Evolutionary conservation across 2,113 vertebrate species (phyloP).

Genomic region (Chamaea fasciata): DNA sequence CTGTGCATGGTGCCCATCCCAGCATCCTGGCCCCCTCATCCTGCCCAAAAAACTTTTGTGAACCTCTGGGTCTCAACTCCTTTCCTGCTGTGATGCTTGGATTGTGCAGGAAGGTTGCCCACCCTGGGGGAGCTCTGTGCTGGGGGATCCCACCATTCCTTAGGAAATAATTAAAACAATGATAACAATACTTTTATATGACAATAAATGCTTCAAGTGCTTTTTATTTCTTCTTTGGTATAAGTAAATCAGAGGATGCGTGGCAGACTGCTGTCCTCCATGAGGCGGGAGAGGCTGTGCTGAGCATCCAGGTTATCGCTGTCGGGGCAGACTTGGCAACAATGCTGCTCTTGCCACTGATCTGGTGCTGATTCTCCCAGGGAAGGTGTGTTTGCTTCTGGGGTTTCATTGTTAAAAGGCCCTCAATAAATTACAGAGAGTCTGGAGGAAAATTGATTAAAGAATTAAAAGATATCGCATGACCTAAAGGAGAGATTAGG

Average conservation of each 20-base stretch:
- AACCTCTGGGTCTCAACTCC: neutral
- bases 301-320: neutral
- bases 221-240: neutral
- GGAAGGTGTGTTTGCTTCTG: neutral
- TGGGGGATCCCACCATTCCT: neutral
- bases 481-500: constrained; percentile 33
- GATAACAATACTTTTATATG: neutral
- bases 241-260: neutral
- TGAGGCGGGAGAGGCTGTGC: neutral
- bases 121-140: rapidly evolving
- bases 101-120: neutral
- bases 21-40: neutral
- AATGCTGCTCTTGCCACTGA: neutral
- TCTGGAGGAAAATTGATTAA: constrained; percentile 26
- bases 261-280: neutral
- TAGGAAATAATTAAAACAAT: neutral
- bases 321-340: rapidly evolving
- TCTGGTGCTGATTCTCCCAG: neutral
- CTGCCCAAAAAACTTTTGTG: neutral
- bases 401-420: neutral
- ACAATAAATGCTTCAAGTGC: neutral
- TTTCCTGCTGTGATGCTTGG: neutral
- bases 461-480: neutral
- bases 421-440: neutral
- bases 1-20: rapidly evolving